phyloP scores from a whole-genome alignment of 1,140 invertebrate species.

The Vanessa tameamea region DNA sequence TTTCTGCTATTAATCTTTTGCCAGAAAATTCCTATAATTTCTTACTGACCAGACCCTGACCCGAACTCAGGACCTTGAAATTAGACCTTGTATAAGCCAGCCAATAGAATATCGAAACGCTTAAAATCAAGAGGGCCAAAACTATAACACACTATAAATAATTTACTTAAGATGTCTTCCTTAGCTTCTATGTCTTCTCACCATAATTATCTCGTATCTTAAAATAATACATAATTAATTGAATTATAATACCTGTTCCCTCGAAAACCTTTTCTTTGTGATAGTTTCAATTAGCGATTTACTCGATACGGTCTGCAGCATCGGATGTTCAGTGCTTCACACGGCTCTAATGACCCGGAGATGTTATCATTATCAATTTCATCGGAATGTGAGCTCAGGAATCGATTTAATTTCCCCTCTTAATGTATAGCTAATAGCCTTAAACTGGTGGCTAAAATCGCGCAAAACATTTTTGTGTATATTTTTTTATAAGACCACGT shows the following conservation, averaged over 20 bases:
- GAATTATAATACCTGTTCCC: not conserved
- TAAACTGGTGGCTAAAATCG: conserved; percentile 59
- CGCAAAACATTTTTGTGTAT: conserved; percentile 34
- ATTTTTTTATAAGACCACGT: conserved; percentile 13
- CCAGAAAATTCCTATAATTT: too few relatives aligned
- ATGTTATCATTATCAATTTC: conserved; percentile 77
- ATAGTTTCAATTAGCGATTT: conserved; percentile 11
- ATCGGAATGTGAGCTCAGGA: conserved; percentile 67
- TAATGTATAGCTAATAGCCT: conserved; percentile 71
- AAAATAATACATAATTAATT: not conserved
- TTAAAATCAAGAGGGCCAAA: too few relatives aligned
- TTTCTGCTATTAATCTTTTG: too few relatives aligned
- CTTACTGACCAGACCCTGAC: too few relatives aligned
- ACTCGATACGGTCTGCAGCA: not conserved
- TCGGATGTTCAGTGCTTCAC: conserved; percentile 25
- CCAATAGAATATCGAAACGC: too few relatives aligned
- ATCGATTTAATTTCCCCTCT: conserved; percentile 64
- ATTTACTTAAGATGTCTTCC: too few relatives aligned
- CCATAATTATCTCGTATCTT: too few relatives aligned
- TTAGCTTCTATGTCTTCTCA: too few relatives aligned
- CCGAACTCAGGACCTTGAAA: too few relatives aligned
- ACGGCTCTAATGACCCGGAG: conserved; percentile 55
- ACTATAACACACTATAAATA: too few relatives aligned
- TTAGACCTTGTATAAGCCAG: too few relatives aligned
- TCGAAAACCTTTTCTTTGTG: not conserved